A percentile compares a stretch with the other conserved stretches of the same genome.
Conservation (phyloP, 2,888 invertebrate genomes). For the Himalopsyche anomala region DNA sequence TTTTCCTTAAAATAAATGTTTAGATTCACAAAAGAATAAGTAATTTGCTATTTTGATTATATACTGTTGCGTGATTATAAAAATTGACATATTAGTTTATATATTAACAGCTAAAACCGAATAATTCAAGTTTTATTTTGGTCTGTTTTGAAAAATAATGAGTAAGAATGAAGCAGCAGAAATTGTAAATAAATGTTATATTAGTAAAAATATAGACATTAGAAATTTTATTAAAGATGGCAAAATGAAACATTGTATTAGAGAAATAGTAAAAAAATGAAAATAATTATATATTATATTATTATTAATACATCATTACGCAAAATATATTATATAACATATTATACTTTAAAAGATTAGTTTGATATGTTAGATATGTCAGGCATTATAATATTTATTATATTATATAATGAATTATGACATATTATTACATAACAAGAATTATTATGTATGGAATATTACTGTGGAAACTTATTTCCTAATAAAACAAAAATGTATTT, state of each 20-base stretch:
- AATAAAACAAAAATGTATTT: constrained; percentile 64
- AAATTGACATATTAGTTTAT: constrained; percentile 2
- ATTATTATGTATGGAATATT: constrained; percentile 60
- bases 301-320: constrained; percentile 44
- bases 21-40: no score
- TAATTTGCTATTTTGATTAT: no score
- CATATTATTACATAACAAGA: constrained; percentile 52
- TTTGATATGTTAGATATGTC: constrained; percentile 55
- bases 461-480: constrained; percentile 63
- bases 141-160: constrained; percentile 31
- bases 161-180: constrained; percentile 35
- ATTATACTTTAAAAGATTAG: constrained; percentile 53
- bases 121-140: not conserved
- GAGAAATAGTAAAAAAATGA: constrained; percentile 55
- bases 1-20: no score
- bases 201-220: constrained; percentile 50
- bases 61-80: not conserved
- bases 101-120: not conserved
- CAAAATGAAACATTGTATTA: constrained; percentile 53
- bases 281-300: constrained; percentile 48
- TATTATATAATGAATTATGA: constrained; percentile 54
- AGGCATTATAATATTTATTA: constrained; percentile 56
- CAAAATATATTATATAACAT: constrained; percentile 52
- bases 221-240: constrained; percentile 49
- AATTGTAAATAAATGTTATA: constrained; percentile 59